phyloP scores from a whole-genome alignment of 23 tunicate genomes.

The Ascidia mentula region DNA sequence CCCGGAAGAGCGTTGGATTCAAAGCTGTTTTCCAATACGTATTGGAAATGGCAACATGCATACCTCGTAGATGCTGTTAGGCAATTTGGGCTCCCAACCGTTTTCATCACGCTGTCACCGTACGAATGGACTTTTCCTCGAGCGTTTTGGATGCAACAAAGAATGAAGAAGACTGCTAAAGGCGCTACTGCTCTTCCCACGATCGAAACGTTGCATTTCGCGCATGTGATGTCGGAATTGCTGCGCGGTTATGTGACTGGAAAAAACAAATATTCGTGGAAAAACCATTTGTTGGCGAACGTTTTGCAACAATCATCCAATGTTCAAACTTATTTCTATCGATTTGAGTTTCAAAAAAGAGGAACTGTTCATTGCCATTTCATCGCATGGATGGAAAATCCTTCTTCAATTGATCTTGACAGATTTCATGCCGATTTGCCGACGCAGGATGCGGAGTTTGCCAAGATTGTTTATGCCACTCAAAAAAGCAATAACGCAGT shows the following conservation, averaged over 20 bases:
- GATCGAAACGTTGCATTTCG: not conserved
- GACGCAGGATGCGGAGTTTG: not conserved
- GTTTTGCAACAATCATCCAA: too few species aligned
- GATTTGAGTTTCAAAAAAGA: slow-evolving; percentile 2
- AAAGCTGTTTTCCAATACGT: not conserved
- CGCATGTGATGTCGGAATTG: not conserved
- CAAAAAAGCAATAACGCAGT: not conserved
- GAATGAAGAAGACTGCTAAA: not conserved
- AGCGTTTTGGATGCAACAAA: not conserved
- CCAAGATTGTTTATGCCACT: not conserved
- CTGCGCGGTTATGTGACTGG: not conserved
- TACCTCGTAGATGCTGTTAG: not conserved
- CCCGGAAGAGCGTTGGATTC: not conserved
- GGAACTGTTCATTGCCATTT: not conserved
- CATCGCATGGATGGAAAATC: not conserved
- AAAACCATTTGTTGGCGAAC: not conserved
- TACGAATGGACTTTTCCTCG: not conserved
- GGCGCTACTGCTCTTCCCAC: not conserved
- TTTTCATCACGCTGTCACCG: not conserved
- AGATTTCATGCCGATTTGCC: not conserved
- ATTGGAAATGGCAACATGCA: slow-evolving; percentile 7
- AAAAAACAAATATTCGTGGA: not conserved
- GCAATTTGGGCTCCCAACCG: not conserved
- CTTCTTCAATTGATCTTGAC: not conserved
- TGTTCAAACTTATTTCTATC: not conserved